Evolutionary conservation across 1,140 invertebrate genomes (phyloP), one percentile per base, ranked within the genome.

Genomic region (Dreissena rostriformis): DNA sequence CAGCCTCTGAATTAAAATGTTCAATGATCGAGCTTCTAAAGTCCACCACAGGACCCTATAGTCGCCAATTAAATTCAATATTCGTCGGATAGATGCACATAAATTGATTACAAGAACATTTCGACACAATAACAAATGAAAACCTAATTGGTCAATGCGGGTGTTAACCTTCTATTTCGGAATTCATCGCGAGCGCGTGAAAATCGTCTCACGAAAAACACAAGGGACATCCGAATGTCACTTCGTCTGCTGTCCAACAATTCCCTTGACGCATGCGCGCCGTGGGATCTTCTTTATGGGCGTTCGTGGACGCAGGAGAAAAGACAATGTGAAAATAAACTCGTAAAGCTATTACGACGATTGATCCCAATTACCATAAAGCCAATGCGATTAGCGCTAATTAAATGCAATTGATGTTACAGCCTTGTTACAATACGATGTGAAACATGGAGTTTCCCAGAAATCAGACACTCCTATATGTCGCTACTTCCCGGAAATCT

Each of bases 311-410:
- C 39, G 39, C 39, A 39, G 2, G 12, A 2, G 17, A n/a, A 61
- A 61, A 82, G 65, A 82, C 80, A 82, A 82, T 82, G 80, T 82
- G 63, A 82, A 73, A 61, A 82, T 82, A 82, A 82, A 73, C 80
- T 75, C 72, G 80, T 75, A 68, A 82, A 82, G 66, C 65, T 24
- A 82, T 82, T 82, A 65, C 66, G 24, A n/a, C 49, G 75, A 73
- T 66, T 74, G 80, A 82, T 82, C 63, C 72, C 70, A 74, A 82
- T 82, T 82, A 82, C 29, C 61, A 24, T 51, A 51, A 39, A 0
- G 12, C 68, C 24, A 57, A 70, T 26, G 29, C 68, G 68, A 82
- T 75, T 82, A 74, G 49, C 65, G 52, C 29, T 82, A 82, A 82
- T 82, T 82, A 70, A 53, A 28, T 17, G 24, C 61, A 66, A 82